phyloP scores from a whole-genome alignment of 2,888 invertebrate genomes.

The Rhopalosiphum nymphaeae region DNA sequence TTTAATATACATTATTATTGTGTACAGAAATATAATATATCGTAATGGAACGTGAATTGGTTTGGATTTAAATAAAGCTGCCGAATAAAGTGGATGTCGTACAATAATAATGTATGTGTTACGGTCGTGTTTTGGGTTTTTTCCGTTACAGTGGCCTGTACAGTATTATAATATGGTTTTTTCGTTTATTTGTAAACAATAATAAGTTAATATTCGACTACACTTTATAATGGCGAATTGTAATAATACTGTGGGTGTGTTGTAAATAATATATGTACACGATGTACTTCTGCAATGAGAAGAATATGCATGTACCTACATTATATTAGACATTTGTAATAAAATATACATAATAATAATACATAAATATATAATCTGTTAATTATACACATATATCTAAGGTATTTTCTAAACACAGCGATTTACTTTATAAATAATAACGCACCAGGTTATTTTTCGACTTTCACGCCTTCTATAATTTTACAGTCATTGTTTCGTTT shows the following conservation, averaged over 20 bases:
- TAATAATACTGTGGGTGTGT: not conserved
- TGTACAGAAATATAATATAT: not conserved
- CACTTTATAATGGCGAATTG: not conserved
- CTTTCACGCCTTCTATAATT: not conserved
- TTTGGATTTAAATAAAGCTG: not conserved
- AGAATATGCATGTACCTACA: not conserved
- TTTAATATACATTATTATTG: not conserved
- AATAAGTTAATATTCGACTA: not conserved
- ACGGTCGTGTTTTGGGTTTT: not conserved
- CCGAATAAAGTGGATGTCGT: no score
- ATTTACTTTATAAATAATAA: not conserved
- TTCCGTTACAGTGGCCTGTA: not conserved
- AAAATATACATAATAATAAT: not conserved
- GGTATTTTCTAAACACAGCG: not conserved
- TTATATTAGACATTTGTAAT: not conserved
- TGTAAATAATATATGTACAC: not conserved
- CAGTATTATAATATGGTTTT: not conserved
- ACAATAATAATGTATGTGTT: not conserved
- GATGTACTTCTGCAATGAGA: not conserved
- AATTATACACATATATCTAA: not conserved
- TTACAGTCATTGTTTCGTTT: not conserved
- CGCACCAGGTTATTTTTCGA: not conserved
- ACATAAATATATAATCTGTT: not conserved
- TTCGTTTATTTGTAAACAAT: not conserved
- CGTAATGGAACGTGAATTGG: not conserved